These are phyloP conservation scores for Serrognathus titanus DNA, from an alignment of 2,888 invertebrate species.

Conservation along the genomic window DNA sequence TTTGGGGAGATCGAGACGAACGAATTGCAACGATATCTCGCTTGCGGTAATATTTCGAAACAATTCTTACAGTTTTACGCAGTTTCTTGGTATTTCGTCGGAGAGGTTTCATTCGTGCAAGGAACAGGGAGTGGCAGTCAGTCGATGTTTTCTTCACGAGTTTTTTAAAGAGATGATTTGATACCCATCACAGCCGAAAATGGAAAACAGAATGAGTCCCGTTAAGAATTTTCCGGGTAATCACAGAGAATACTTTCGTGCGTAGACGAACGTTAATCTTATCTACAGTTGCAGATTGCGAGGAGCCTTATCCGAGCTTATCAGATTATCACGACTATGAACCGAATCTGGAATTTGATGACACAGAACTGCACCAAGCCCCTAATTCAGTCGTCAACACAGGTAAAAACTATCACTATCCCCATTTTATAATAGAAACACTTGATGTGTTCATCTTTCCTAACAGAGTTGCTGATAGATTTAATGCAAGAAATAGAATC, in stretches of 20 bases:
- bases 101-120: not conserved
- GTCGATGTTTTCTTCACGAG: not conserved
- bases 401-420: slow-evolving; percentile 52
- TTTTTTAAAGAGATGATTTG: slow-evolving; percentile 7
- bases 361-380: slow-evolving; percentile 78
- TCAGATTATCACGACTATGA: slow-evolving; percentile 93
- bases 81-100: not conserved
- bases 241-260: slow-evolving; percentile 5
- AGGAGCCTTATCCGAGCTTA: slow-evolving; percentile 81
- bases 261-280: slow-evolving; percentile 10
- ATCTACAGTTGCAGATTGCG: slow-evolving; percentile 35
- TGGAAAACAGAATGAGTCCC: slow-evolving; percentile 41
- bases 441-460: not conserved
- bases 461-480: slow-evolving; percentile 34
- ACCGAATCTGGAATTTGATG: slow-evolving; percentile 94
- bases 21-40: slow-evolving; percentile 4
- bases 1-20: slow-evolving; percentile 6
- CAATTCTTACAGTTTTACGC: not conserved
- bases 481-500: slow-evolving; percentile 45
- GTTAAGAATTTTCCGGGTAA: slow-evolving; percentile 52
- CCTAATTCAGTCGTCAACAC: slow-evolving; percentile 58
- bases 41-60: slow-evolving; percentile 6
- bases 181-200: slow-evolving; percentile 5
- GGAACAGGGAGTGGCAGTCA: not conserved
- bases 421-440: not conserved